phyloP scores from a whole-genome alignment of 2,113 vertebrate species.

The Calonectris borealis region DNA sequence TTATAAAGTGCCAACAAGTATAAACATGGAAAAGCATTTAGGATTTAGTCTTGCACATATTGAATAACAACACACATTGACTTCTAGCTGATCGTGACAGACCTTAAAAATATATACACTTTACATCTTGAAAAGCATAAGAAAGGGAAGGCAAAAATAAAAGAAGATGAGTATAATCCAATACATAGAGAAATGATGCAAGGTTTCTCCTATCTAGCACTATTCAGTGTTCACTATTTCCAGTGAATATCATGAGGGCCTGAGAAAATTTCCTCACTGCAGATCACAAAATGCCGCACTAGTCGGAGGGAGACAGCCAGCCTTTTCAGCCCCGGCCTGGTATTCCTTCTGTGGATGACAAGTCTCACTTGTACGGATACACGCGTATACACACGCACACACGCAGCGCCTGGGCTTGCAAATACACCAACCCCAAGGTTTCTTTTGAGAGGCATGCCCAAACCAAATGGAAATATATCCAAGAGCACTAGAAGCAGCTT shows the following conservation, averaged over 20 bases:
- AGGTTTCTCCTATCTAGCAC: neutral
- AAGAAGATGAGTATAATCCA: neutral
- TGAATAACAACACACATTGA: neutral
- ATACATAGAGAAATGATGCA: neutral
- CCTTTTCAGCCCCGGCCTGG: neutral
- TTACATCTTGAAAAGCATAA: neutral
- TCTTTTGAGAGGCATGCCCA: neutral
- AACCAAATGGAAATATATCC: neutral
- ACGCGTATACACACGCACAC: accelerated
- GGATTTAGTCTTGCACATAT: neutral
- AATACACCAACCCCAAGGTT: neutral
- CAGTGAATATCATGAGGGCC: neutral
- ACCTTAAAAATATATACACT: neutral
- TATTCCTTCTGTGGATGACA: neutral
- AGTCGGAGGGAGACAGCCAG: neutral
- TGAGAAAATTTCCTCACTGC: neutral
- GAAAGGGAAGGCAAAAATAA: neutral
- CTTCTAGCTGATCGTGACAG: neutral
- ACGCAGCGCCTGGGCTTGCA: neutral
- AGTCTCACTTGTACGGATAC: accelerated
- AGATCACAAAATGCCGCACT: neutral
- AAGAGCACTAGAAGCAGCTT: neutral
- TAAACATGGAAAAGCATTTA: neutral
- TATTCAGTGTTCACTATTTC: neutral
- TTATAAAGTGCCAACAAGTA: neutral